Base-by-base conservation (phyloP, 2,888 invertebrate genomes). In the Andrena hattorfiana region DNA sequence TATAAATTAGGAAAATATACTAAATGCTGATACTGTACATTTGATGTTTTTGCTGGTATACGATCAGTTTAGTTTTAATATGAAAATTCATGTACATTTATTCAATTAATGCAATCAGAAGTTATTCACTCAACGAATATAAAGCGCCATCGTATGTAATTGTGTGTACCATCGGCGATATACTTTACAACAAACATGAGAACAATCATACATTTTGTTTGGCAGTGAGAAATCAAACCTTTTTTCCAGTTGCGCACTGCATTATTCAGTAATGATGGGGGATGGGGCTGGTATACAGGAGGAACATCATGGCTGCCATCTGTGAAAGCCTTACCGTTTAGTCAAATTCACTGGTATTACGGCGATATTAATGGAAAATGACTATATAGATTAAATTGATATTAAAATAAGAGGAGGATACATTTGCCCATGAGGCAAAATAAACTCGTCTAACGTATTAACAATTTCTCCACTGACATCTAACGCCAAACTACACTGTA, bases 171-270 rank as follows among this genome's bases (percentile, higher is more conserved):
- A 89, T 75, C 80, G 69, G 70, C 54, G 77, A 77, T 63, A 20
- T 71, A 80, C 63, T 78, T 78, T 85, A 80, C 70, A 87, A 85
- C 83, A 87, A 82, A 80, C 73, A 75, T 62, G 35, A 80, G 49
- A 56, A 73, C 66, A 76, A 20, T 79, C 72, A 83, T 77, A 81
- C 49, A 63, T 73, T 86, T 85, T 84, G 77, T 83, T 87, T 87
- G 83, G 67, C 80, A 87, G 59, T 89, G 81, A 89, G 87, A 88
- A 90, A 85, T 92, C 93, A 92, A 93, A 93, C 93, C 93, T 93
- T 93, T 93, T 92, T 93, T 93, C 93, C 93, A 93, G 91, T 92
- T 93, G 91, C 92, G 93, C 82, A 89, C 91, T 87, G 92, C 90
- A 91, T 91, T 92, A 90, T 89, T 93, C 91, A 90, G 92, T 91